phyloP scores from a whole-genome alignment of 2,888 invertebrate species.

The Pammene fasciana region DNA sequence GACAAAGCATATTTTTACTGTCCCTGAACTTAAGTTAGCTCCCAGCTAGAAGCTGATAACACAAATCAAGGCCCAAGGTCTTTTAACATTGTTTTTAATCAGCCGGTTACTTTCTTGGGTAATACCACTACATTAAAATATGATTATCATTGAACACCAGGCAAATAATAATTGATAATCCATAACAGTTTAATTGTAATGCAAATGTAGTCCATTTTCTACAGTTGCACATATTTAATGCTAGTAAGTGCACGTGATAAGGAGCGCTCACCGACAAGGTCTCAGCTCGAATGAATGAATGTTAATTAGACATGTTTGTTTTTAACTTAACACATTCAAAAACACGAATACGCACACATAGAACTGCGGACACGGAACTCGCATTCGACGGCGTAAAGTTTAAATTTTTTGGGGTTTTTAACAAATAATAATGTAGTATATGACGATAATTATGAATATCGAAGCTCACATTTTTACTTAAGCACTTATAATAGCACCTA shows the following conservation, averaged over 20 bases:
- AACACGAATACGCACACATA: slow-evolving; percentile 43
- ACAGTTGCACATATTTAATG: slow-evolving; percentile 25
- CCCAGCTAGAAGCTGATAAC: too few relatives aligned
- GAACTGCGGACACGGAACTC: slow-evolving; percentile 16
- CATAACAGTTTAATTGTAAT: slow-evolving; percentile 18
- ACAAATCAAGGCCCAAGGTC: too few relatives aligned
- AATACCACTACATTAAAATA: not conserved
- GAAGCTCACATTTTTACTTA: not conserved
- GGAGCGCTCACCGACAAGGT: slow-evolving; percentile 65
- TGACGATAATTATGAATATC: slow-evolving; percentile 7
- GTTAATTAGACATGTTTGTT: slow-evolving; percentile 78
- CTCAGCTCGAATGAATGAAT: slow-evolving; percentile 76
- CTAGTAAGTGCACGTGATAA: slow-evolving; percentile 60
- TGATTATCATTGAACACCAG: not conserved
- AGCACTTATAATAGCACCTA: not conserved
- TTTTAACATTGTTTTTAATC: not conserved
- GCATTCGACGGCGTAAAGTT: not conserved
- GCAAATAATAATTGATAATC: slow-evolving; percentile 3
- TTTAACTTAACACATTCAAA: slow-evolving; percentile 63
- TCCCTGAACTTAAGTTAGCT: too few relatives aligned
- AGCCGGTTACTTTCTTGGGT: not conserved
- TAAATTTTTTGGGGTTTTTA: not conserved
- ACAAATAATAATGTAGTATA: slow-evolving; percentile 8
- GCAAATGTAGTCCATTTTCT: slow-evolving; percentile 25
- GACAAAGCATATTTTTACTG: not conserved